Evolutionary conservation across 2,797 vertebrate genomes (phyloP).

Genomic region (Galagoides demidoff): DNA sequence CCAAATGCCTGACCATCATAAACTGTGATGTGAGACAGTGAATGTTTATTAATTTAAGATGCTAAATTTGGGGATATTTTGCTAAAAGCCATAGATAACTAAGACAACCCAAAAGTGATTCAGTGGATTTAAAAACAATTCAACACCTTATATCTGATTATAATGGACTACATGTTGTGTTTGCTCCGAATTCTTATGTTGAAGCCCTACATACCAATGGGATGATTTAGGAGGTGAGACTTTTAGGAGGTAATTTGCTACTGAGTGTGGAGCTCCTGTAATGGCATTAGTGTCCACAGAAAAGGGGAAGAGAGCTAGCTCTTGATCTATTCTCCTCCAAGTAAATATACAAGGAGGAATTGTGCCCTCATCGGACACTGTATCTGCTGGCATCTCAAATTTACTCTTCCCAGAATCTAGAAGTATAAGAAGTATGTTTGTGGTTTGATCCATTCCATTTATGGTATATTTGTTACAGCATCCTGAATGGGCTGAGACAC

Average conservation of each 20-base stretch:
- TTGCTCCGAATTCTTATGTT: neutral
- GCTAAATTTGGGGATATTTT: neutral
- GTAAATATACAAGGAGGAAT: neutral
- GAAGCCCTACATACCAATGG: neutral
- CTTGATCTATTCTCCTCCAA: neutral
- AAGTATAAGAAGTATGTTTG: neutral
- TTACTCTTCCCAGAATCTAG: neutral
- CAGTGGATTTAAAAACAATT: neutral
- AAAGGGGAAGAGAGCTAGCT: neutral
- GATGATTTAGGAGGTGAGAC: neutral
- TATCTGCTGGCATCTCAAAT: neutral
- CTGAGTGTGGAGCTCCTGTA: rapidly evolving
- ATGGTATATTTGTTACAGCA: neutral
- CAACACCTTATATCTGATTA: neutral
- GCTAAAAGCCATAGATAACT: neutral
- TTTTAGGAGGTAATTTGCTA: neutral
- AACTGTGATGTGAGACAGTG: neutral
- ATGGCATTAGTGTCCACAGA: neutral
- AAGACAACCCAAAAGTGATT: neutral
- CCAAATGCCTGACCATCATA: neutral
- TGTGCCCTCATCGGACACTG: neutral
- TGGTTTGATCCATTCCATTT: neutral
- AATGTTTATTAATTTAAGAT: neutral
- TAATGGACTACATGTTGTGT: neutral
- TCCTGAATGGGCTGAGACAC: neutral